phyloP scores from a whole-genome alignment of 2,888 invertebrate genomes.

The Omphaloscelis lunosa region DNA sequence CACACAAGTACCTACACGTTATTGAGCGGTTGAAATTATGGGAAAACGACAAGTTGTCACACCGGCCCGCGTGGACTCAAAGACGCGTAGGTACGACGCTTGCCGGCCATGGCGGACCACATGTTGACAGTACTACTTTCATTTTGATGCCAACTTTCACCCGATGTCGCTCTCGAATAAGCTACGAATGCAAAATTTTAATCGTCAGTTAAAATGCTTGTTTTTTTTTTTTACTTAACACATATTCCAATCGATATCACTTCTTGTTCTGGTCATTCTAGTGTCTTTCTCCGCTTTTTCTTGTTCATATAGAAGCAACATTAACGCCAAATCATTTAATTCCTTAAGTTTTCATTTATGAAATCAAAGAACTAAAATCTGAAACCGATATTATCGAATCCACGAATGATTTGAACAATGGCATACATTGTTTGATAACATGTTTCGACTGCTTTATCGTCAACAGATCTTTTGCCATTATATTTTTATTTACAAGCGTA shows the following conservation, averaged over 20 bases:
- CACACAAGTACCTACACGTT: conserved; percentile 38
- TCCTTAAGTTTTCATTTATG: background rate
- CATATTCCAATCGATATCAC: conserved; percentile 38
- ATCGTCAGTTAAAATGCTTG: conserved; percentile 70
- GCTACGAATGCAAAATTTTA: conserved; percentile 85
- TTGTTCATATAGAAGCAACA: background rate
- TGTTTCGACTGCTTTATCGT: conserved; percentile 10
- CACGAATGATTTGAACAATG: conserved; percentile 31
- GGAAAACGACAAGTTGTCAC: conserved; percentile 83
- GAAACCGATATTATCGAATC: conserved; percentile 15
- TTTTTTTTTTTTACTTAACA: conserved; percentile 45
- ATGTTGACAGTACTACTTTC: conserved; percentile 89
- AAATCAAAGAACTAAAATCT: conserved; percentile 11
- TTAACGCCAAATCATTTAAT: background rate
- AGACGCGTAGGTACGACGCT: conserved; percentile 64
- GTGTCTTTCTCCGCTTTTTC: conserved; percentile 9
- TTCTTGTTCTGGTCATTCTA: conserved; percentile 15
- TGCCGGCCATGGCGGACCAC: conserved; percentile 73
- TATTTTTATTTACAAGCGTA: conserved; percentile 40
- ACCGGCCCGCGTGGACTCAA: conserved; percentile 50
- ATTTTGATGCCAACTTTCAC: conserved; percentile 89
- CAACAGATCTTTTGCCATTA: conserved; percentile 8
- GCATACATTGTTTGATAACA: conserved; percentile 40
- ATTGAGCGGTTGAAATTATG: conserved; percentile 79
- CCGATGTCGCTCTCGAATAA: conserved; percentile 84